Conservation (phyloP, 1,140 invertebrate genomes). For the Brachionus angularis region DNA sequence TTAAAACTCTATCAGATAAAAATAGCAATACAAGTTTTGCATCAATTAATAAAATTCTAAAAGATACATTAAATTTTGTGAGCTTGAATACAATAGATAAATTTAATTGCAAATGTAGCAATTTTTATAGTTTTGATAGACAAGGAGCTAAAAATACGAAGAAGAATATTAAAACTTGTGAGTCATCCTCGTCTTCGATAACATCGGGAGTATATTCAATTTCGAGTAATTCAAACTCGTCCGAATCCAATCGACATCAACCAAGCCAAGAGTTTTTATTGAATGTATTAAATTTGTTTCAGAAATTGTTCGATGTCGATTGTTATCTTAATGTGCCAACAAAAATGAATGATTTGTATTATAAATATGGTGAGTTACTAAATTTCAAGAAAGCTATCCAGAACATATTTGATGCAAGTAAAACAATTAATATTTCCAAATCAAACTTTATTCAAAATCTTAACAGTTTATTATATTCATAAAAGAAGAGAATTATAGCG, state of each 20-base stretch:
- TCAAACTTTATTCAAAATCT: background rate
- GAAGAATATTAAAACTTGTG: background rate
- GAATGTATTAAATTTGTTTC: constrained; percentile 20
- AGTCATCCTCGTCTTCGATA: background rate
- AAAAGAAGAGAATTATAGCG: background rate
- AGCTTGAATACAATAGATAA: constrained; percentile 8
- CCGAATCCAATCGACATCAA: background rate
- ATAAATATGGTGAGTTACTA: constrained; percentile 29
- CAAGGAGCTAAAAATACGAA: constrained; percentile 8
- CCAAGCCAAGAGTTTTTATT: constrained; percentile 34
- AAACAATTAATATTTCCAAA: no score
- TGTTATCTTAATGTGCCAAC: constrained; percentile 37
- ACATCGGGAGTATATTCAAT: background rate
- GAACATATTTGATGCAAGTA: constrained; percentile 25
- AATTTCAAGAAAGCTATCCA: constrained; percentile 41
- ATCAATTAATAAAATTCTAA: background rate
- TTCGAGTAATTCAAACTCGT: background rate
- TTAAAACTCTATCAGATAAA: background rate
- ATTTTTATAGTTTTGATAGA: constrained; percentile 9
- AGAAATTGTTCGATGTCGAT: constrained; percentile 40
- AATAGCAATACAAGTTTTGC: constrained; percentile 3
- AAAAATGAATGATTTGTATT: constrained; percentile 42
- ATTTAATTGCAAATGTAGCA: constrained; percentile 40
- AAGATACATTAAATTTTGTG: constrained; percentile 11
- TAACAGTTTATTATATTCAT: background rate